Evolutionary conservation across 1,140 invertebrate species (phyloP), one percentile per base, ranked within the genome.

Genomic region (Eufriesea mexicana): DNA sequence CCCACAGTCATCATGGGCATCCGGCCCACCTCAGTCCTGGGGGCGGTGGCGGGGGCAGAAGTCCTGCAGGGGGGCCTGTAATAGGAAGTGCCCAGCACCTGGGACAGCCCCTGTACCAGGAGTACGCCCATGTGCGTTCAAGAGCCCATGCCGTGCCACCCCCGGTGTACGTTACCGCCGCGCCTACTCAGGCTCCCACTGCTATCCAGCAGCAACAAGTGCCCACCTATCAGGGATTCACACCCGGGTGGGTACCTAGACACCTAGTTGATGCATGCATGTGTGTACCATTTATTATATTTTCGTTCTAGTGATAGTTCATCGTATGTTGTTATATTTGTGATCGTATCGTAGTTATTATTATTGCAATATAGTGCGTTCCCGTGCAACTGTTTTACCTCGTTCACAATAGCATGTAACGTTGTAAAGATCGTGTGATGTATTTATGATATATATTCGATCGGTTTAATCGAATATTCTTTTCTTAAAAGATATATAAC

Each of bases 161-260:
- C 42, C 92, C 94, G 47, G 93, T 94, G 51, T 94, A 94, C 83
- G 93, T 94, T 66, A 94, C 94, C 23, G 92, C 93, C 45, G 92
- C 93, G 42, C 93, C 93, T 47, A 90, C 93, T 68, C 93, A 94
- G 88, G 90, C 93, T 80, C 92, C 94, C 61, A 88, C 92, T 84
- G 91, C 93, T 77, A 93, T 93, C 68, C 94, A 93, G 85, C 93
- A 94, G 80, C 94, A 94, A 85, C 93, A 94, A 94, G 91, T 94
- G 91, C 94, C 93, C 92, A 93, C 93, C 92, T 94, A 94, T 89
- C 94, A 94, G 90, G 94, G 93, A 94, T 94, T 94, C 89, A 94
- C 94, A 93, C 93, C 94, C 91, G 93, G 93, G 94, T 94, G 93
- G 92, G 94, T 94, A 94, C 92, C 92, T 94, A 94, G 91, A 93